phyloP scores from a whole-genome alignment of 92 coral and sea anemone species.

The Phenganax subtilis region DNA sequence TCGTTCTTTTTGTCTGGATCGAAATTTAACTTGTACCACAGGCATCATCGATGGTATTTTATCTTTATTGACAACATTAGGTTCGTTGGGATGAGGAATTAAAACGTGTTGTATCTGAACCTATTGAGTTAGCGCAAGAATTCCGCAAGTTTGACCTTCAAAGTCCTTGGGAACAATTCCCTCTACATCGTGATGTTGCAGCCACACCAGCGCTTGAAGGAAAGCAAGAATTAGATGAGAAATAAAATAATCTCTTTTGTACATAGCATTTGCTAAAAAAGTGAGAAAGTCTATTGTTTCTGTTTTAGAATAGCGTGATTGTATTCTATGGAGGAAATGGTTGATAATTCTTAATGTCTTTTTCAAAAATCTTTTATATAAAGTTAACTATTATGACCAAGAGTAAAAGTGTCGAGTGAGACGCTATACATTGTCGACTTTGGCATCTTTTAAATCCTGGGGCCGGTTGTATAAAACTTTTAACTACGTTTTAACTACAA shows the following conservation, averaged over 20 bases:
- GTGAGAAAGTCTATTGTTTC: no score
- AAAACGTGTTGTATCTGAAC: conserved; percentile 92
- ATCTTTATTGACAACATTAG: conserved; percentile 41
- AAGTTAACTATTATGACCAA: no score
- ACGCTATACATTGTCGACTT: no score
- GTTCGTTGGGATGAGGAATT: conserved; percentile 94
- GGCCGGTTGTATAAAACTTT: no score
- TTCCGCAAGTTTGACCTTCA: conserved; percentile 87
- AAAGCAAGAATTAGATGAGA: conserved; percentile 31
- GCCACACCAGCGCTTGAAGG: conserved; percentile 40
- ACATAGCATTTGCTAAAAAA: background rate
- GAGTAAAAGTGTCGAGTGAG: no score
- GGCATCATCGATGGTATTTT: background rate
- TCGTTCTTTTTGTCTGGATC: background rate
- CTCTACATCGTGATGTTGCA: conserved; percentile 61
- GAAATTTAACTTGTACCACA: background rate
- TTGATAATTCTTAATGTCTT: no score
- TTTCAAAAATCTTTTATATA: no score
- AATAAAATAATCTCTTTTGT: conserved; percentile 31
- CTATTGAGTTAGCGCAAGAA: conserved; percentile 92
- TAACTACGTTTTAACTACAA: no score
- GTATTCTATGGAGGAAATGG: no score
- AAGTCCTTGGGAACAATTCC: conserved; percentile 96
- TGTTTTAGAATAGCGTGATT: no score
- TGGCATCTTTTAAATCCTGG: no score